Conservation (phyloP, 2,797 vertebrate species). For the Gorsachius magnificus region DNA sequence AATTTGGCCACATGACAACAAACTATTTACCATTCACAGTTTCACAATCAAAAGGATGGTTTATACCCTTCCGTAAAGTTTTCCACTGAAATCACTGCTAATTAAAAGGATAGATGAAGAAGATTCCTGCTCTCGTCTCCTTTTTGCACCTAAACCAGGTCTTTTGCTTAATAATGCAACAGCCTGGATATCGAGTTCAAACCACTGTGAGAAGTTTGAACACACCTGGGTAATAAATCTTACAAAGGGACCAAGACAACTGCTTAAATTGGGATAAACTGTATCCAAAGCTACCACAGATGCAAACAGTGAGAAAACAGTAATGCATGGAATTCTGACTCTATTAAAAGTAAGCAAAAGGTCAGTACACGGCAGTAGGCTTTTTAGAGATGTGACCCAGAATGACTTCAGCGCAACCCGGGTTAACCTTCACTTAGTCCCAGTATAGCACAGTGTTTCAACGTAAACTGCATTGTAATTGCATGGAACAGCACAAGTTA, state of each 20-base stretch:
- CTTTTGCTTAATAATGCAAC: neutral
- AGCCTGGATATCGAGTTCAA: neutral
- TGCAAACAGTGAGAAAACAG: constrained; percentile 26
- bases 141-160: neutral
- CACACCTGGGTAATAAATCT: neutral
- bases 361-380: neutral
- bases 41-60: neutral
- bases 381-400: constrained; percentile 44
- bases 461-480: neutral
- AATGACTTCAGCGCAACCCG: neutral
- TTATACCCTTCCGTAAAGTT: neutral
- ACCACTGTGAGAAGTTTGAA: neutral
- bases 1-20: neutral
- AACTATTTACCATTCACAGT: neutral
- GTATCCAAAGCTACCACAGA: neutral
- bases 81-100: neutral
- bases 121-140: neutral
- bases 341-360: constrained; percentile 48
- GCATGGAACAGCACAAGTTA: neutral
- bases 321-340: neutral
- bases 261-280: neutral
- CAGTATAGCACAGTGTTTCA: constrained; percentile 35
- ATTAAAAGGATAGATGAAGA: neutral
- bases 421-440: neutral
- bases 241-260: neutral